phyloP scores from a whole-genome alignment of 2,888 invertebrate species.

The Brassicogethes aeneus region DNA sequence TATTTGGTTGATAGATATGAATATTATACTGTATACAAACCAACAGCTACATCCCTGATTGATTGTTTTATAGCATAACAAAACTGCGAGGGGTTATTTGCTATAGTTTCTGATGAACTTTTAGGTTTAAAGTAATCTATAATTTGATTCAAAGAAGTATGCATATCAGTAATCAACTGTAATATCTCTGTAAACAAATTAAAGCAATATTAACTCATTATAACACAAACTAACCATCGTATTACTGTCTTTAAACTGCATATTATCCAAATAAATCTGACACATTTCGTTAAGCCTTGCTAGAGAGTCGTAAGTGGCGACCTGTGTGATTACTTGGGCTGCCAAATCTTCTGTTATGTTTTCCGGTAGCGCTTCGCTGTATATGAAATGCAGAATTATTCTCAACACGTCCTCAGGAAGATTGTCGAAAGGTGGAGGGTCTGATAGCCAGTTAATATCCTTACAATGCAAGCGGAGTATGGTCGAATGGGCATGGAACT shows the following conservation, averaged over 20 bases:
- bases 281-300: conserved; percentile 48
- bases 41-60: conserved; percentile 52
- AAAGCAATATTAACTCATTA: background rate
- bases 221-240: background rate
- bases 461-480: conserved; percentile 49
- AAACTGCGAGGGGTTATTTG: conserved; percentile 49
- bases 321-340: conserved; percentile 45
- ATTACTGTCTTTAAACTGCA: conserved; percentile 43
- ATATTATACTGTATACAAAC: no score
- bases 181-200: conserved; percentile 48
- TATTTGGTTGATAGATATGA: no score
- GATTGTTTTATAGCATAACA: conserved; percentile 55
- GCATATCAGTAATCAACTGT: conserved; percentile 54
- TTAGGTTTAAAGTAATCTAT: conserved; percentile 47
- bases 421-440: conserved; percentile 47
- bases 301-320: conserved; percentile 48
- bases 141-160: conserved; percentile 50
- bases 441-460: conserved; percentile 47
- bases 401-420: conserved; percentile 52
- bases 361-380: conserved; percentile 54
- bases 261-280: conserved; percentile 52
- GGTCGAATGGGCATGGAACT: conserved; percentile 49
- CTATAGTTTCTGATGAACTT: conserved; percentile 32
- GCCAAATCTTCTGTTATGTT: conserved; percentile 51
- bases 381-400: conserved; percentile 54